A percentile compares a stretch with the other conserved stretches of the same genome.
These are phyloP conservation scores for Plusia festucae DNA, from an alignment of 2,888 invertebrate species.

Conservation along the genomic window DNA sequence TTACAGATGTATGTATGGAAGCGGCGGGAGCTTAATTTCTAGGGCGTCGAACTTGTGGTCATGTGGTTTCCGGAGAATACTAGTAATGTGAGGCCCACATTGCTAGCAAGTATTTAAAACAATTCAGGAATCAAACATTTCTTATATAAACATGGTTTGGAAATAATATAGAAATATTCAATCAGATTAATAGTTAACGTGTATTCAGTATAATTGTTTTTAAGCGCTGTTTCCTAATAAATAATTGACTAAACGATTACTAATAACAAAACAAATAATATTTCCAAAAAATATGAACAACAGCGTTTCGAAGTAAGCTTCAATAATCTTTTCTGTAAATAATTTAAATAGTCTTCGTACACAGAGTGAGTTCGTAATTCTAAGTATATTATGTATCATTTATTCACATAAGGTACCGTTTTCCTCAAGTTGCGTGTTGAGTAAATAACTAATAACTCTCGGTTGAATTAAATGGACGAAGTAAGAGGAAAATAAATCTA, in stretches of 20 bases:
- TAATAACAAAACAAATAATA: not conserved
- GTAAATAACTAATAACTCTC: conserved; percentile 8
- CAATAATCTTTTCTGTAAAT: conserved; percentile 1
- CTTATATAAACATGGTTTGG: too few species aligned
- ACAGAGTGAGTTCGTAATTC: not conserved
- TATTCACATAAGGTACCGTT: not conserved
- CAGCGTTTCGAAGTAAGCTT: not conserved
- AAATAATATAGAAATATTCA: too few species aligned
- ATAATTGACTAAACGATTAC: not conserved
- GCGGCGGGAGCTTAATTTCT: too few species aligned
- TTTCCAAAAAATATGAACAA: not conserved
- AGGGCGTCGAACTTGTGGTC: too few species aligned
- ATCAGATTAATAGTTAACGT: too few species aligned
- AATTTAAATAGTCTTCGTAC: not conserved
- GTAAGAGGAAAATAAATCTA: not conserved
- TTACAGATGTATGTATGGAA: too few species aligned
- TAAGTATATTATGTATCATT: not conserved
- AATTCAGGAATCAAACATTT: too few species aligned
- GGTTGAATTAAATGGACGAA: conserved; percentile 5
- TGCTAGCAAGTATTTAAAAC: too few species aligned
- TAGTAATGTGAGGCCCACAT: too few species aligned
- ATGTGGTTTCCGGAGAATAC: too few species aligned
- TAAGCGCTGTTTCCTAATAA: too few species aligned
- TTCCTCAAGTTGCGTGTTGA: conserved; percentile 7
- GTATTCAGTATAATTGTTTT: too few species aligned